phyloP scores from a whole-genome alignment of 2,797 vertebrate species.

The Poliocrania exsul region DNA sequence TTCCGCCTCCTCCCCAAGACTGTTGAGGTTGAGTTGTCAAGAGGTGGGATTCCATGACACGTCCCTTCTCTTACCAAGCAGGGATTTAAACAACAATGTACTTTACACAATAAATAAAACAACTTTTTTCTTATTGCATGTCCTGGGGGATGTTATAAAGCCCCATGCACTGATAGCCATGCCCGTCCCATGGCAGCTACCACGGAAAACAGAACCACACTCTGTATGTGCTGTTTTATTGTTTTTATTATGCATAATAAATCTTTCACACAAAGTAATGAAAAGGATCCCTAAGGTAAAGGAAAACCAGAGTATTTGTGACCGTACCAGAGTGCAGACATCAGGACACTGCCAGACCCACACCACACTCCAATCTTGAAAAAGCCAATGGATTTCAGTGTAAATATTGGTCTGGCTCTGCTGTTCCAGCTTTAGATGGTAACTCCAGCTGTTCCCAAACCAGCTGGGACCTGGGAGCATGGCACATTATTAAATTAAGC shows the following conservation, averaged over 20 bases:
- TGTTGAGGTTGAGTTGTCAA: accelerated
- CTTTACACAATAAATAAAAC: background rate
- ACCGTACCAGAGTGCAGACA: background rate
- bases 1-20: accelerated
- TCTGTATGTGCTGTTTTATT: background rate
- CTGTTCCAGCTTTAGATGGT: background rate
- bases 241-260: slow-evolving; percentile 15
- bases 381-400: background rate
- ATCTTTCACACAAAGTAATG: slow-evolving; percentile 49
- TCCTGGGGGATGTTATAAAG: accelerated
- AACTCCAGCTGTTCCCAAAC: background rate
- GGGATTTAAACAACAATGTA: background rate
- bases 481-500: background rate
- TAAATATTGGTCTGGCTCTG: background rate
- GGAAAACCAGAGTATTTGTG: background rate
- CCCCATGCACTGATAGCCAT: accelerated
- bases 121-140: accelerated
- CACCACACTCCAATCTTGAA: background rate
- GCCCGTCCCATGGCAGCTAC: accelerated
- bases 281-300: slow-evolving; percentile 35
- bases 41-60: background rate
- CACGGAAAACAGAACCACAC: background rate
- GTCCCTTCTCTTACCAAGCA: background rate
- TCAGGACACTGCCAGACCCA: background rate
- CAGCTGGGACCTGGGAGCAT: background rate